phyloP scores from a whole-genome alignment of 2,113 vertebrate genomes.

The Alligator mississippiensis region DNA sequence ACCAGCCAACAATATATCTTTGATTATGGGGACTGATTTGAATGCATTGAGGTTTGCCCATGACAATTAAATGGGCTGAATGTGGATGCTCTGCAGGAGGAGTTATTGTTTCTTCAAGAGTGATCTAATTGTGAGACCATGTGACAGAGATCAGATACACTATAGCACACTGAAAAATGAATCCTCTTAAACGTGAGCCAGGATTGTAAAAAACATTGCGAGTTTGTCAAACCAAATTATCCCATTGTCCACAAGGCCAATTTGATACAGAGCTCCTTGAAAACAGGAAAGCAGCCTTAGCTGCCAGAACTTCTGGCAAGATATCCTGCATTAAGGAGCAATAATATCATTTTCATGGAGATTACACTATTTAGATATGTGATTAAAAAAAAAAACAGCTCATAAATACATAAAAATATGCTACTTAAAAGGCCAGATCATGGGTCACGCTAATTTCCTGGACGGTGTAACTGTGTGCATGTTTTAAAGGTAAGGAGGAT shows the following conservation, averaged over 20 bases:
- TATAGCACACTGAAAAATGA: conserved; percentile 43
- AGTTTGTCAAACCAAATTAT: conserved; percentile 61
- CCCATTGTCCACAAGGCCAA: conserved; percentile 34
- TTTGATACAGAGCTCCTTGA: conserved; percentile 49
- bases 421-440: conserved; percentile 14
- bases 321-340: conserved; percentile 43
- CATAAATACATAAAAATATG: not conserved
- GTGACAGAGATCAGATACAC: not conserved
- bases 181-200: conserved; percentile 18
- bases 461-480: not conserved
- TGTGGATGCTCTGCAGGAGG: conserved; percentile 13
- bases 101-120: conserved; percentile 44
- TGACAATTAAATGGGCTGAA: conserved; percentile 5
- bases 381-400: conserved; percentile 46
- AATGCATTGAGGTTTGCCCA: conserved; percentile 26
- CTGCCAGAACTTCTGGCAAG: conserved; percentile 53
- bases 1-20: not conserved
- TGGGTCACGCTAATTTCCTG: not conserved
- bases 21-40: conserved; percentile 36
- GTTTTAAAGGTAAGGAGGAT: not conserved
- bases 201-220: conserved; percentile 65
- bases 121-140: conserved; percentile 53
- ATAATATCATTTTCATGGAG: conserved; percentile 42
- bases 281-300: conserved; percentile 44
- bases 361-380: conserved; percentile 37